A percentile compares a stretch with the other conserved stretches of the same genome.
phyloP scores from a whole-genome alignment of 37 sponge, comb jelly and placozoan genomes.

The Amphimedon queenslandica region DNA sequence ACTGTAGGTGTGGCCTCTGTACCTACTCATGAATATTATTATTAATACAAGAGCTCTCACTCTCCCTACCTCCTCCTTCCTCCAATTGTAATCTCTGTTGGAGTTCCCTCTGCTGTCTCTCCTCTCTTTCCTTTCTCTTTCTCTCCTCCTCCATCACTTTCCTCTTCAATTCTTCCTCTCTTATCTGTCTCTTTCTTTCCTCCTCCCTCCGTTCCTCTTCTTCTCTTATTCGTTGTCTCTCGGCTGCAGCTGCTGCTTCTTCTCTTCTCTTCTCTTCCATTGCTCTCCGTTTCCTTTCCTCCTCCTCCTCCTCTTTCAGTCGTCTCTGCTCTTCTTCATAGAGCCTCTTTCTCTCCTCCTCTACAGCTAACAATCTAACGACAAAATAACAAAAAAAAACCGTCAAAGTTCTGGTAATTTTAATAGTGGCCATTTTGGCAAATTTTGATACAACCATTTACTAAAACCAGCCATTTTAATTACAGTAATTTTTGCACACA shows the following conservation, averaged over 20 bases:
- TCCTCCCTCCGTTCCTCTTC: neutral
- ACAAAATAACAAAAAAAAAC: too few species aligned
- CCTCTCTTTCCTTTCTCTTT: neutral
- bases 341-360: constrained; percentile 9
- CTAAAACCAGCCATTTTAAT: too few species aligned
- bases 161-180: neutral
- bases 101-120: constrained; percentile 4
- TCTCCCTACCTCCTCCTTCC: neutral
- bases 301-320: neutral
- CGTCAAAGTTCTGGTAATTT: too few species aligned
- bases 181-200: neutral
- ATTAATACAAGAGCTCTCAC: constrained; percentile 1
- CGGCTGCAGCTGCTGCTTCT: neutral
- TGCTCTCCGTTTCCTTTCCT: neutral
- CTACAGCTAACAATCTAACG: too few species aligned
- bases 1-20: too few species aligned
- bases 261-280: neutral
- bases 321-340: neutral
- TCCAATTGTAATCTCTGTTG: neutral
- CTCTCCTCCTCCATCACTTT: neutral
- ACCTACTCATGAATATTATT: too few species aligned
- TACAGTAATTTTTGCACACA: too few species aligned
- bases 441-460: too few species aligned
- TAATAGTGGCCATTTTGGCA: too few species aligned
- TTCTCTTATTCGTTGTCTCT: neutral